Evolutionary conservation across 2,888 invertebrate genomes (phyloP), one percentile per base, ranked within the genome.

Genomic region (Halictus quadricinctus): DNA sequence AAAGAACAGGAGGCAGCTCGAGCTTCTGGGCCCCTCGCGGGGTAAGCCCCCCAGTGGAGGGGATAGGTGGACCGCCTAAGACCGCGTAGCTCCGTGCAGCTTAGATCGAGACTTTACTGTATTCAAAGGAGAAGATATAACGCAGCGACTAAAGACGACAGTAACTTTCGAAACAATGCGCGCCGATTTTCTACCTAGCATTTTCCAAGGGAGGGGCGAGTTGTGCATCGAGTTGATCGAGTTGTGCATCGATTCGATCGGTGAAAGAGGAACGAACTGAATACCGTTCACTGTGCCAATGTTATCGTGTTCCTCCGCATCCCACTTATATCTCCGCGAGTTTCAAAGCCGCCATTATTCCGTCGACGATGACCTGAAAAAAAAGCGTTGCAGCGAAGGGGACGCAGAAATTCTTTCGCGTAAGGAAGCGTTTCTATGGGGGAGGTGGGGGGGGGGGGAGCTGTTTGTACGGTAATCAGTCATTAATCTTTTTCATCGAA

Each of bases 281-380:
- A 13, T 58, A 10, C n/a, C 12, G 21, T 46, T 64, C 60, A 43
- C 29, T 29, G 60, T 75, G 48, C 29, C 72, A 72, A 72, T 29
- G 50, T 36, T 72, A 72, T 72, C 72, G 25, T 13, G 25, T 46
- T 29, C 48, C 41, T 29, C 25, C 18, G 72, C 10, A 29, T 46
- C 46, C 29, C 21, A 25, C 60, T 43, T 25, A 29, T n/a, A 46
- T 29, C 43, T 64, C 60, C 60, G 12, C 43, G 29, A 13, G 12
- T 64, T 64, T 64, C 75, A 76, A 76, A 76, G 60, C 64, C 21
- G 6, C 21, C 46, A 21, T 29, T 21, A 60, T 76, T 21, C 29
- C 46, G 6, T 6, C 46, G 43, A 25, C 18, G 50, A 50, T 50
- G n/a, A 43, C 43, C 70, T 43, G 70, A 43, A 70, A 70, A 36